Evolutionary conservation across 2,888 invertebrate species (phyloP).

Genomic region (Phragmatobia fuliginosa): DNA sequence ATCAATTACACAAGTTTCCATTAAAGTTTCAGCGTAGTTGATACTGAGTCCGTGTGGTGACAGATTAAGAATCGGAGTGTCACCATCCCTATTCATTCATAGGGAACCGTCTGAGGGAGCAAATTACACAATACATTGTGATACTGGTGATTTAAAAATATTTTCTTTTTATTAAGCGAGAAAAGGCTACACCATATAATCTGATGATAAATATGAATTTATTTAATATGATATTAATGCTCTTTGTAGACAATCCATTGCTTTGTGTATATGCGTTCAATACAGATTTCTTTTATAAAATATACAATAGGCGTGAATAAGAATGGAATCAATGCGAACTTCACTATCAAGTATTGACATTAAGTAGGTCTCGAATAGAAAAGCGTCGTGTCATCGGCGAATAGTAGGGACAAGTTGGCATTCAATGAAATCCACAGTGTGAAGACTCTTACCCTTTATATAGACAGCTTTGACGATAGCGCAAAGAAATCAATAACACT

Average conservation of each 20-base stretch:
- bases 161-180: neutral
- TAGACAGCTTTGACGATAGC: slow-evolving; percentile 7
- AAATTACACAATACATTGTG: too few species aligned
- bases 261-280: neutral
- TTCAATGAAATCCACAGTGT: slow-evolving; percentile 24
- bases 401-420: slow-evolving; percentile 24
- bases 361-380: slow-evolving; percentile 24
- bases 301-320: slow-evolving; percentile 9
- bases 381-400: slow-evolving; percentile 32
- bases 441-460: slow-evolving; percentile 19
- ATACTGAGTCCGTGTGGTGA: too few species aligned
- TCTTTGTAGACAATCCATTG: neutral
- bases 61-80: too few species aligned
- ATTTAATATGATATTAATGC: neutral
- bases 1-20: neutral
- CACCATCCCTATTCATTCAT: too few species aligned
- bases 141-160: neutral
- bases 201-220: neutral
- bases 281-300: slow-evolving; percentile 9
- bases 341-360: slow-evolving; percentile 30
- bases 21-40: too few species aligned
- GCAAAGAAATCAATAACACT: slow-evolving; percentile 1
- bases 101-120: too few species aligned
- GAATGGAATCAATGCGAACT: slow-evolving; percentile 4
- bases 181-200: neutral